A percentile compares a stretch with the other conserved stretches of the same genome.
Conservation (phyloP, 2,888 invertebrate species). For the Dysmachus trigonus region DNA sequence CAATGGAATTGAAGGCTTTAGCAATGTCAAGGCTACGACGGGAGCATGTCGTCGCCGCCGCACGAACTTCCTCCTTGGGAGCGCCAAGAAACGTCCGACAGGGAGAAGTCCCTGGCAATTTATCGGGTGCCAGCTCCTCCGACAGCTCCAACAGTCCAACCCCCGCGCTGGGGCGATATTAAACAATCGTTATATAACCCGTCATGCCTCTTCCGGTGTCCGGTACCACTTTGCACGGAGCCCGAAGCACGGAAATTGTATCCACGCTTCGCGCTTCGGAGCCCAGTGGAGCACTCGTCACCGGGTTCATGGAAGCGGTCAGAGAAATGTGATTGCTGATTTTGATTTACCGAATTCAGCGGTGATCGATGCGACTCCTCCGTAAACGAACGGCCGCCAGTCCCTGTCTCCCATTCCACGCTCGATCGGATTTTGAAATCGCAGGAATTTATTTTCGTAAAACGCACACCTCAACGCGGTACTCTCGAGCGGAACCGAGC, state of each 20-base stretch:
- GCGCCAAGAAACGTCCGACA: neutral
- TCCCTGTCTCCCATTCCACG: slow-evolving; percentile 79
- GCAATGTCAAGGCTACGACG: neutral
- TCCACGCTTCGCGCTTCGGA: neutral
- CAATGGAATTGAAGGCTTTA: slow-evolving; percentile 46
- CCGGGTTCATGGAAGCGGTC: neutral
- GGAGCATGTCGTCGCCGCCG: neutral
- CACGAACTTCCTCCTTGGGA: neutral
- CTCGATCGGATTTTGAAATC: neutral
- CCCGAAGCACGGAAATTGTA: neutral
- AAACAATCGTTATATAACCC: neutral
- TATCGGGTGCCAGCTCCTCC: neutral
- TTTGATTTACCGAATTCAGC: slow-evolving; percentile 85
- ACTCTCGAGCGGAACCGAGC: neutral
- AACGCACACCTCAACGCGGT: neutral
- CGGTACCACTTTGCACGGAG: neutral
- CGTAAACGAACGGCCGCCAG: slow-evolving; percentile 95
- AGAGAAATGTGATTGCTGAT: neutral
- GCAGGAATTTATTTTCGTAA: neutral
- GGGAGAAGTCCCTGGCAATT: neutral
- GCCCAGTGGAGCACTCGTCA: neutral
- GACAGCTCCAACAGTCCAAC: neutral
- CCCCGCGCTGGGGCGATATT: neutral
- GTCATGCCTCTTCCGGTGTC: neutral
- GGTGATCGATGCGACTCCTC: slow-evolving; percentile 90